These are phyloP conservation scores for Papilio elwesi DNA, from an alignment of 2,888 invertebrate species.

Conservation along the genomic window DNA sequence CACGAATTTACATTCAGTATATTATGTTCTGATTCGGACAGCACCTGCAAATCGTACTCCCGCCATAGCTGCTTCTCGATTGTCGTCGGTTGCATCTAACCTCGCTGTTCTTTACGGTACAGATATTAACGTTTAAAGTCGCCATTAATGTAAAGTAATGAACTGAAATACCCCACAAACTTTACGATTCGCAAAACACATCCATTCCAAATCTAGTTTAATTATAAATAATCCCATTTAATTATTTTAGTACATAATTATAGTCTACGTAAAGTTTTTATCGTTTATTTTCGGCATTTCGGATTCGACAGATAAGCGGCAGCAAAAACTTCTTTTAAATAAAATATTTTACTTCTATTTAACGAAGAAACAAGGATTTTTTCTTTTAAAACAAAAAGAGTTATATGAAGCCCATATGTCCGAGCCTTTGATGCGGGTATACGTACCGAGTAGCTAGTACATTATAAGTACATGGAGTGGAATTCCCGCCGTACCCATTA, in stretches of 20 bases:
- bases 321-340: constrained; percentile 3
- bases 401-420: not conserved
- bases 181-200: constrained; percentile 22
- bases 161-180: constrained; percentile 9
- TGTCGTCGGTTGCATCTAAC: constrained; percentile 32
- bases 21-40: constrained; percentile 37
- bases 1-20: too few relatives aligned
- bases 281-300: not conserved
- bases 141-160: constrained; percentile 16
- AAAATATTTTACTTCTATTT: constrained; percentile 2
- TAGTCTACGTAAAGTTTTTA: constrained; percentile 14
- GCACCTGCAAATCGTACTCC: constrained; percentile 42
- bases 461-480: not conserved
- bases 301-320: not conserved
- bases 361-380: too few relatives aligned
- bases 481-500: not conserved
- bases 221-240: constrained; percentile 27
- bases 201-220: constrained; percentile 9
- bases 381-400: too few relatives aligned
- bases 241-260: constrained; percentile 27
- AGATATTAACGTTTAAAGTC: constrained; percentile 29
- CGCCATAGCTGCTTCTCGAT: constrained; percentile 49
- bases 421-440: too few relatives aligned
- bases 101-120: constrained; percentile 5
- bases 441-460: too few relatives aligned